These are phyloP conservation scores for Blomia tropicalis DNA, from an alignment of 2,888 invertebrate species.

Conservation along the genomic window DNA sequence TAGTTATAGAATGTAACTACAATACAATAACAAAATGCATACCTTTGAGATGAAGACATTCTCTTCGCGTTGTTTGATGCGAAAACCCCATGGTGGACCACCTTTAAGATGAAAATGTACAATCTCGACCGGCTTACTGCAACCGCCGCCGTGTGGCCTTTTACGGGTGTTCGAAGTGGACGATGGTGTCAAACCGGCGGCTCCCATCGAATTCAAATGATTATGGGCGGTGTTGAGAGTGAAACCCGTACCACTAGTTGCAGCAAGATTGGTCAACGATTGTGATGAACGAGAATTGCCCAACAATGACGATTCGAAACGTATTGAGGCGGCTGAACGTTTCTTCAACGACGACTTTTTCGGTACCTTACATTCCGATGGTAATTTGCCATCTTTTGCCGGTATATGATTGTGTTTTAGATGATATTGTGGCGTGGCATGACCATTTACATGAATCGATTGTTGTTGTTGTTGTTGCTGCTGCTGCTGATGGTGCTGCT, in stretches of 20 bases:
- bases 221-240: not conserved
- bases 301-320: not conserved
- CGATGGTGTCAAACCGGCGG: not conserved
- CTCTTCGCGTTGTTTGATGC: constrained; percentile 26
- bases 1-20: too few species aligned
- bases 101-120: constrained; percentile 25
- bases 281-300: not conserved
- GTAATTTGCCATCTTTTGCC: not conserved
- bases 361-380: not conserved
- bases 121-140: constrained; percentile 14
- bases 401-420: not conserved
- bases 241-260: not conserved
- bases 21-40: too few species aligned
- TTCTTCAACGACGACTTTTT: not conserved
- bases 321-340: too few species aligned
- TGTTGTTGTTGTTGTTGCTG: too few species aligned
- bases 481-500: too few species aligned
- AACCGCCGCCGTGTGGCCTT: too few species aligned
- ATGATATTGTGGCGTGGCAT: constrained; percentile 8
- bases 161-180: not conserved
- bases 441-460: too few species aligned
- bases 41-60: constrained; percentile 25
- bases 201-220: not conserved
- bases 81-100: constrained; percentile 30
- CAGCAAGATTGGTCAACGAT: not conserved